Evolutionary conservation across 2,113 vertebrate species (phyloP), one percentile per base, ranked within the genome.

Genomic region (Uropsilus gracilis): DNA sequence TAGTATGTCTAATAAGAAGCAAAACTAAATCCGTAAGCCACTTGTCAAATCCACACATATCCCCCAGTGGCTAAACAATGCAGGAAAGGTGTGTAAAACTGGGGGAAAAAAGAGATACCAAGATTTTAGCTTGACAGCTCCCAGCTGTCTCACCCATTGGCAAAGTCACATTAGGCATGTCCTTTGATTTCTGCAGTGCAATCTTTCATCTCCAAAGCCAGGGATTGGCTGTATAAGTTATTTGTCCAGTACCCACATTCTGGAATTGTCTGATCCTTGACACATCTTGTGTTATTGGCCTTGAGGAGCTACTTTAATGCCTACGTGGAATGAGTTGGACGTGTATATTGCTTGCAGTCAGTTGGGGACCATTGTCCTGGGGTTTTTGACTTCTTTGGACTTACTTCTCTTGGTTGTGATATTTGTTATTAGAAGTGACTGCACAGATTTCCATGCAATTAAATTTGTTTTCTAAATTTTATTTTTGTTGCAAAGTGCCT

Each of bases 401-500:
- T 73, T 72, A 8, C 34, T 73, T 72, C 50, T 18, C 42, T 68
- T 37, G 32, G 24, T 22, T 83, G 32, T 68, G n/a, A n/a, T 55
- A 71, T 91, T 91, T 32, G 10, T 72, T 34, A 37, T 76, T 8
- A 57, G 46, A 90, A 61, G 57, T 90, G 8, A 59, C 34, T 22
- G 16, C 57, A 30, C 14, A 57, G 5, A 55, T 87, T 91, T 73
- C 39, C 30, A 34, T 10, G 44, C 30, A 44, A 6, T 57, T 32
- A 85, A 46, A 16, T 32, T 59, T 73, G 34, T 18, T 55, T 89
- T 63, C 82, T 37, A 72, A 50, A 80, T 22, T 44, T 55, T 50
- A 26, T 72, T 85, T 96, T 94, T 85, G 10, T 73, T 81, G 77
- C 28, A 72, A 32, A 86, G 75, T 28, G 59, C 13, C 81, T 85